These are phyloP conservation scores for Oscheius sp. DNA, from an alignment of 2,888 invertebrate species.

Conservation along the genomic window DNA sequence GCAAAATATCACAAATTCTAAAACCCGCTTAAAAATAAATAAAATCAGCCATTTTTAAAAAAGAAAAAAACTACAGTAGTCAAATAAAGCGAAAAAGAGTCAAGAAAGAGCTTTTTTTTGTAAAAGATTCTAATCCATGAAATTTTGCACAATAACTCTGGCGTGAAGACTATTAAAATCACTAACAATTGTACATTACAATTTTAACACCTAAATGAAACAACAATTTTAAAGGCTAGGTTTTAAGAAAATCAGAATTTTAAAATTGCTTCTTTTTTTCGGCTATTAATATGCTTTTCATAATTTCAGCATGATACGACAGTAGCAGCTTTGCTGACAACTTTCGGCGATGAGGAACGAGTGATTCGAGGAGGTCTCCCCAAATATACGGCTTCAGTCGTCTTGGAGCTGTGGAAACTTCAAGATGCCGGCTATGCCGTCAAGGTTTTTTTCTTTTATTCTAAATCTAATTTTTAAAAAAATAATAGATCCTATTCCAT, in stretches of 20 bases:
- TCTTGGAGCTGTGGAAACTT: constrained; percentile 63
- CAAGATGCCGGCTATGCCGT: constrained; percentile 54
- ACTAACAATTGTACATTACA: no score
- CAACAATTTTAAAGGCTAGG: background rate
- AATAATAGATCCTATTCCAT: constrained; percentile 56
- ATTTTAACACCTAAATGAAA: no score
- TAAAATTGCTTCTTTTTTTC: background rate
- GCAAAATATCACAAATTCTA: no score
- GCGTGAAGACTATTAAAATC: no score
- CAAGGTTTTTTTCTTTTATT: constrained; percentile 37
- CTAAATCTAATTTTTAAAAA: background rate
- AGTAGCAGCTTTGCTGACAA: constrained; percentile 61
- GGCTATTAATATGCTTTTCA: background rate
- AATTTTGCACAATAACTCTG: no score
- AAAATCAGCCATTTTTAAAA: no score
- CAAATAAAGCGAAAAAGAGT: no score
- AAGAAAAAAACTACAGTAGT: no score
- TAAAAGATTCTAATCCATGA: no score
- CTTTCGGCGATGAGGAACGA: constrained; percentile 64
- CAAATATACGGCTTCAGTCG: constrained; percentile 64
- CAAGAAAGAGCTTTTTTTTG: no score
- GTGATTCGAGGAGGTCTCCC: constrained; percentile 65
- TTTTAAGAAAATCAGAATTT: background rate
- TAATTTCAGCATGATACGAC: constrained; percentile 66
- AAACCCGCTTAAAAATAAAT: no score